These are phyloP conservation scores for Andrena marginata DNA, from an alignment of 2,888 invertebrate species.

Conservation along the genomic window DNA sequence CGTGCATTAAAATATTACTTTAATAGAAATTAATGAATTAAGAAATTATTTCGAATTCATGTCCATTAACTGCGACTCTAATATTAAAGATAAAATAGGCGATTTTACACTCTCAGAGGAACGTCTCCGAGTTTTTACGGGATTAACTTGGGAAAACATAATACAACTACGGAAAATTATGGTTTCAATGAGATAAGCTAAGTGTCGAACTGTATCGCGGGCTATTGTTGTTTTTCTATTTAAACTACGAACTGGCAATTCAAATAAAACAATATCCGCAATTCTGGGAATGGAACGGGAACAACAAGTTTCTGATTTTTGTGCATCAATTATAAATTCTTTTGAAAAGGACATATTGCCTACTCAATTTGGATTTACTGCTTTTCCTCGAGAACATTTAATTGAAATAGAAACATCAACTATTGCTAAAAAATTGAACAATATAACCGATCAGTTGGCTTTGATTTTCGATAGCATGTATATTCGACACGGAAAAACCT, in stretches of 20 bases:
- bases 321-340: background rate
- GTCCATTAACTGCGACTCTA: background rate
- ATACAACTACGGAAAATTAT: background rate
- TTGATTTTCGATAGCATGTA: background rate
- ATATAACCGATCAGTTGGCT: background rate
- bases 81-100: conserved; percentile 14
- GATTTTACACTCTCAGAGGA: background rate
- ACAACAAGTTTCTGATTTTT: conserved; percentile 3
- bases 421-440: background rate
- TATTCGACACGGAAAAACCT: background rate
- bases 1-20: too few relatives aligned
- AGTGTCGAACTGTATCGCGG: conserved; percentile 2
- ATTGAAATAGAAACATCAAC: background rate
- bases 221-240: conserved; percentile 1
- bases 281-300: background rate
- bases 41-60: background rate
- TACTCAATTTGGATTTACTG: background rate
- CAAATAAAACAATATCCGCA: background rate
- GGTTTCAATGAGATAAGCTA: background rate
- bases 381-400: background rate
- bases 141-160: background rate
- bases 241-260: background rate
- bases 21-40: conserved; percentile 1
- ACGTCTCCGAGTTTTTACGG: background rate
- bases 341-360: background rate